Evolutionary conservation across 2,888 invertebrate genomes (phyloP).

Genomic region (Pherbina coryleti): DNA sequence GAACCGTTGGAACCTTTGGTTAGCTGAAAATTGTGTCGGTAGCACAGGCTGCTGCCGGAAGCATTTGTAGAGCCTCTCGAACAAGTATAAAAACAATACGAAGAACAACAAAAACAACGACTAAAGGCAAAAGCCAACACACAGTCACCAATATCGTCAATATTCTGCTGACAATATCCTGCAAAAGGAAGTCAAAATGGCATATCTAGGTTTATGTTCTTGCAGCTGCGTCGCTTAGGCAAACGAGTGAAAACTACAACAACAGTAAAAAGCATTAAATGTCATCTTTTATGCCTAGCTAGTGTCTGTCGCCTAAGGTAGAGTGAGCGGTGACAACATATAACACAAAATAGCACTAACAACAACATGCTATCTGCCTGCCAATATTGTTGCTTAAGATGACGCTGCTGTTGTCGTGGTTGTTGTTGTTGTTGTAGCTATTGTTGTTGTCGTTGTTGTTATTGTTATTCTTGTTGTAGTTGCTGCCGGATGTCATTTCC

Average conservation of each 20-base stretch:
- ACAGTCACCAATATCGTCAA: constrained; percentile 18
- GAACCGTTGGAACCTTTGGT: too few relatives aligned
- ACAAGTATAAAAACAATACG: not conserved
- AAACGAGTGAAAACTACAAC: not conserved
- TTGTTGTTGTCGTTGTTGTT: constrained; percentile 4
- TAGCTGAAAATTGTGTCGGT: too few relatives aligned
- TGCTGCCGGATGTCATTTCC: constrained; percentile 2
- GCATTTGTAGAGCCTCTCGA: not conserved
- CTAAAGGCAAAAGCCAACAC: too few relatives aligned
- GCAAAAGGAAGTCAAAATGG: constrained; percentile 27
- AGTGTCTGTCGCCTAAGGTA: not conserved
- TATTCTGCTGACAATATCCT: constrained; percentile 24
- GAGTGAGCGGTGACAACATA: not conserved
- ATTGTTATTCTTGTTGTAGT: not conserved
- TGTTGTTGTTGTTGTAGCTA: too few relatives aligned
- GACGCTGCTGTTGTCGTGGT: not conserved
- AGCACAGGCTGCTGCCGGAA: too few relatives aligned
- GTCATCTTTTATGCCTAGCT: too few relatives aligned
- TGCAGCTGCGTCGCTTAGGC: constrained; percentile 7
- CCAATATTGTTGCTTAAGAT: not conserved
- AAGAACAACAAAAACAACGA: not conserved
- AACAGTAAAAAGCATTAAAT: not conserved
- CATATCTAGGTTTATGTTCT: constrained; percentile 12
- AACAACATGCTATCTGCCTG: not conserved
- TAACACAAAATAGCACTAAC: too few relatives aligned